These are phyloP conservation scores for Dermatemys mawii DNA, from an alignment of 2,113 vertebrate genomes.

Conservation along the genomic window DNA sequence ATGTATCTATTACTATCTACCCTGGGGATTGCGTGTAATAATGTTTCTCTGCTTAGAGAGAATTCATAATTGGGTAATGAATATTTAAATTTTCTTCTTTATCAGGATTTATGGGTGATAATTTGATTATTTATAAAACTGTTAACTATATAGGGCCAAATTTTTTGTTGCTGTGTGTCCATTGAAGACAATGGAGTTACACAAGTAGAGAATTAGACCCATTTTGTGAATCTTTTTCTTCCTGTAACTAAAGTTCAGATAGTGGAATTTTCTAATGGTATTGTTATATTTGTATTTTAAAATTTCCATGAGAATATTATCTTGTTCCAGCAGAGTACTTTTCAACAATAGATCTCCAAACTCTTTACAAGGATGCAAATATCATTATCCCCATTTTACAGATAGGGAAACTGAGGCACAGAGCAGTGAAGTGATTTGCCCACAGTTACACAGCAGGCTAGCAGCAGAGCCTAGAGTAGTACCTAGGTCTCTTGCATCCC, in stretches of 20 bases:
- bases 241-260: background rate
- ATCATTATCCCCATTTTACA: background rate
- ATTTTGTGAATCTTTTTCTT: background rate
- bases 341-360: background rate
- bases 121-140: background rate
- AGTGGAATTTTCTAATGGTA: background rate
- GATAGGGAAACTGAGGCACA: background rate
- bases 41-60: background rate
- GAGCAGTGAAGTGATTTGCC: background rate
- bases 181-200: background rate
- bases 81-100: conserved; percentile 4
- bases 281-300: background rate
- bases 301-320: background rate
- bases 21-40: conserved; percentile 12
- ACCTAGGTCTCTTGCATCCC: background rate
- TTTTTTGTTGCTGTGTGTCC: background rate
- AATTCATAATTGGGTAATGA: conserved; percentile 7
- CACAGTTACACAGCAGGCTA: background rate
- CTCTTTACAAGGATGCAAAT: background rate
- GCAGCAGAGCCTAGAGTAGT: background rate
- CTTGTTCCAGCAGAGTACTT: background rate
- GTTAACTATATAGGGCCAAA: background rate
- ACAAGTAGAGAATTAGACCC: background rate
- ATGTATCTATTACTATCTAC: background rate
- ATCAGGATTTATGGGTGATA: background rate